Base-by-base conservation (phyloP, 2,113 vertebrate species). In the Lota lota region DNA sequence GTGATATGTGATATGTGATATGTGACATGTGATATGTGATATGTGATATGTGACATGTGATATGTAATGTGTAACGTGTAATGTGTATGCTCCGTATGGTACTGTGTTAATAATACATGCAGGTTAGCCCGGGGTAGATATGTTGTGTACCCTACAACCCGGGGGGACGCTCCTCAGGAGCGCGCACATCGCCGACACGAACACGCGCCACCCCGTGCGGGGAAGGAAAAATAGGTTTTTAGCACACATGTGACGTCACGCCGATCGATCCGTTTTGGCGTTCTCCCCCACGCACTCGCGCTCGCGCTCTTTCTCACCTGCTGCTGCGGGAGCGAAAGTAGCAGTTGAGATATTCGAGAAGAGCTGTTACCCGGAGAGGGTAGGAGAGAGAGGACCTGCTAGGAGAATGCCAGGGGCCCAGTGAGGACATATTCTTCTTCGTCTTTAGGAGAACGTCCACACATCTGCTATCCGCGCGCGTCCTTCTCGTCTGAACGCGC, bases 161-260 rank as follows among this genome's bases (percentile, higher is more conserved):
- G 28, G 28, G 28, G 28, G 28, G 4, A 6, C 28, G 28, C 28
- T 33, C 7, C 28, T 33, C 58, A 16, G 11, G 17, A 10, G 22
- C 17, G 17, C 61, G 28, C 15, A 18, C 61, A 53, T 33, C 51
- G 51, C 51, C 12, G 6, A 33, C 22, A 63, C 15, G 22, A 58
- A 61, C 57, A 22, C 63, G 51, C 61, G 36, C 57, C 18, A 1
- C 58, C 20, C n/a, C 33, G 19, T 36, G 16, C 61, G 70, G 19
- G 2, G 74, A 5, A 18, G 53, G 17, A 18, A 2, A 87, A 87
- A 67, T 83, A 68, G 85, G 85, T 87, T 85, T 85, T 78, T 78
- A 74, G 82, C 67, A 22, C 85, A 83, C 33, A 2, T 65, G 0
- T 82, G 77, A 78, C 54, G 20, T 74, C 63, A 77, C 28, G 1